Conservation (phyloP, 2,797 vertebrate species). For the Coccyzus lansbergi region DNA sequence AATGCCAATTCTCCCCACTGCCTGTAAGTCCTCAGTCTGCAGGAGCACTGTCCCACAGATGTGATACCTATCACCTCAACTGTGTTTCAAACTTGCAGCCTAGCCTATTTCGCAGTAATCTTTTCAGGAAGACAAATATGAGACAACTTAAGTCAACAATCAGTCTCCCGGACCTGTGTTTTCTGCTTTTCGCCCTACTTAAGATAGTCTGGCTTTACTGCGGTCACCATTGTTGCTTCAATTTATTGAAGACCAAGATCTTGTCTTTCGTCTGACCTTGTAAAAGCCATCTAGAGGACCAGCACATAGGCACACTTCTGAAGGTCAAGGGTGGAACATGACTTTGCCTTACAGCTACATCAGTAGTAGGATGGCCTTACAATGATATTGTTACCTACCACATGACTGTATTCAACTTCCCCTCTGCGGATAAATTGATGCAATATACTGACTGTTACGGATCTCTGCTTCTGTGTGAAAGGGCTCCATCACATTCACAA, state of each 20-base stretch:
- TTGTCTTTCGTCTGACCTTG: neutral
- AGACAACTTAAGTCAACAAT: neutral
- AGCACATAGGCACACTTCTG: neutral
- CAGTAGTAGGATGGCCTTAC: neutral
- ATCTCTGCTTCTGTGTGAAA: accelerated
- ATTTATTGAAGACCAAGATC: neutral
- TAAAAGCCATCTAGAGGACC: neutral
- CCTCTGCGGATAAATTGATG: accelerated
- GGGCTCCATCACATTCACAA: neutral
- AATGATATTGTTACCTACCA: neutral
- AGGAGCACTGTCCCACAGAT: neutral
- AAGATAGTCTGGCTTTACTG: neutral
- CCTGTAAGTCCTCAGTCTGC: neutral
- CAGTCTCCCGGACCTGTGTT: neutral
- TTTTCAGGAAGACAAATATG: neutral
- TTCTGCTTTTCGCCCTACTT: neutral
- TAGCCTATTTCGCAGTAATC: neutral
- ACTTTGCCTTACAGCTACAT: neutral
- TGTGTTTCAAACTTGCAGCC: accelerated
- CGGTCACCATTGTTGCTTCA: neutral
- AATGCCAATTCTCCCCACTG: neutral
- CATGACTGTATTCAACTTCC: accelerated
- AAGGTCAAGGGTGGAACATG: neutral
- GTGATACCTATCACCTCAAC: neutral
- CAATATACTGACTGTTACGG: accelerated